Evolutionary conservation across 2,888 invertebrate genomes (phyloP).

Genomic region (Tetanocera ferruginea): DNA sequence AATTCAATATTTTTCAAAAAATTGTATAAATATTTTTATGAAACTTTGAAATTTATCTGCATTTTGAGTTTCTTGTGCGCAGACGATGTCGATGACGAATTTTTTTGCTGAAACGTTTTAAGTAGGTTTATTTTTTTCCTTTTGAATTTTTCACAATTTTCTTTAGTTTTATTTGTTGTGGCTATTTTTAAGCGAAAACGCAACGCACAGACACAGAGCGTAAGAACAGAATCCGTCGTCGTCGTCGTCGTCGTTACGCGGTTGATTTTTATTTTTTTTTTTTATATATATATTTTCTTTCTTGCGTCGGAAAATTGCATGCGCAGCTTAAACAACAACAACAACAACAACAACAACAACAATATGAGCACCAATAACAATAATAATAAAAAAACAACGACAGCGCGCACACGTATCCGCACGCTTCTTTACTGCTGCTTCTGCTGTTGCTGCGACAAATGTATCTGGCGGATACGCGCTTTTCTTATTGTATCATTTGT

Average conservation of each 20-base stretch:
- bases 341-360: slow-evolving; percentile 47
- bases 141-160: not conserved
- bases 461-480: slow-evolving; percentile 21
- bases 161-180: slow-evolving; percentile 14
- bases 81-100: slow-evolving; percentile 8
- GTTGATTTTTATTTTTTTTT: not conserved
- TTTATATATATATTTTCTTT: slow-evolving; percentile 1
- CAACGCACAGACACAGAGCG: not conserved
- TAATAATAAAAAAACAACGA: slow-evolving; percentile 19
- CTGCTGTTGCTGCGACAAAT: slow-evolving; percentile 10
- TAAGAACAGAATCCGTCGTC: not conserved
- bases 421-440: slow-evolving; percentile 42
- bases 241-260: not conserved
- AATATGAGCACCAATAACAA: slow-evolving; percentile 45
- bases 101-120: slow-evolving; percentile 25
- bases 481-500: not conserved
- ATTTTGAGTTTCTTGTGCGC: slow-evolving; percentile 20
- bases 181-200: slow-evolving; percentile 46
- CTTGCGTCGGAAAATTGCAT: slow-evolving; percentile 44
- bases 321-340: slow-evolving; percentile 44
- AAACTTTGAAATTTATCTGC: not conserved
- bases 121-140: not conserved
- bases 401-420: slow-evolving; percentile 44
- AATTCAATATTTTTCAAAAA: no score
- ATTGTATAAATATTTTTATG: not conserved